Conservation (phyloP, 2,113 vertebrate species). For the Platichthys stellatus region DNA sequence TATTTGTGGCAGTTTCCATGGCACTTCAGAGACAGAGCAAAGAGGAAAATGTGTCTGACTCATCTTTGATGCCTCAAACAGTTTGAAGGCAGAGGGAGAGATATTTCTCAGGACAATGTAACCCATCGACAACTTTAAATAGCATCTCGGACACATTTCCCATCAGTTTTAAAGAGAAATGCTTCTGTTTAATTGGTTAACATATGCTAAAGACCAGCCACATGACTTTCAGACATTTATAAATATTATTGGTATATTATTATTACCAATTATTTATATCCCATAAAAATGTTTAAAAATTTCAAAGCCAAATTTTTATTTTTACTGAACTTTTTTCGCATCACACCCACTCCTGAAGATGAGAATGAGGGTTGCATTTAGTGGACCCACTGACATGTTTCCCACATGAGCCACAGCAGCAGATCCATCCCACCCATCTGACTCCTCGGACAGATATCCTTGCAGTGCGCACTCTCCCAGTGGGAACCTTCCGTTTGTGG, state of each 20-base stretch:
- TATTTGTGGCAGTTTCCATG: constrained; percentile 88
- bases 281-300: constrained; percentile 50
- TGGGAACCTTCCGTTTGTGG: constrained; percentile 73
- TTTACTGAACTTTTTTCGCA: constrained; percentile 63
- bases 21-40: constrained; percentile 74
- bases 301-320: constrained; percentile 34
- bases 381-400: constrained; percentile 64
- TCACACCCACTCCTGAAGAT: constrained; percentile 64
- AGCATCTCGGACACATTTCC: constrained; percentile 44
- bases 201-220: not conserved
- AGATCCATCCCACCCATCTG: constrained; percentile 65
- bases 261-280: too few relatives aligned
- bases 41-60: constrained; percentile 69
- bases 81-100: constrained; percentile 76
- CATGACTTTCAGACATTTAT: not conserved
- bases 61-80: constrained; percentile 80
- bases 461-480: constrained; percentile 52
- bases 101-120: constrained; percentile 80
- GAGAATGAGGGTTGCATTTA: constrained; percentile 68
- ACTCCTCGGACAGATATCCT: constrained; percentile 62
- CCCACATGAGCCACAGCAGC: constrained; percentile 64
- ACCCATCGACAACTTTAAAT: constrained; percentile 41
- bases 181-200: constrained; percentile 15
- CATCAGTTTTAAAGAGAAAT: constrained; percentile 34
- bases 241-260: too few relatives aligned